phyloP scores from a whole-genome alignment of 2,113 vertebrate species.

The Pluvialis apricaria region DNA sequence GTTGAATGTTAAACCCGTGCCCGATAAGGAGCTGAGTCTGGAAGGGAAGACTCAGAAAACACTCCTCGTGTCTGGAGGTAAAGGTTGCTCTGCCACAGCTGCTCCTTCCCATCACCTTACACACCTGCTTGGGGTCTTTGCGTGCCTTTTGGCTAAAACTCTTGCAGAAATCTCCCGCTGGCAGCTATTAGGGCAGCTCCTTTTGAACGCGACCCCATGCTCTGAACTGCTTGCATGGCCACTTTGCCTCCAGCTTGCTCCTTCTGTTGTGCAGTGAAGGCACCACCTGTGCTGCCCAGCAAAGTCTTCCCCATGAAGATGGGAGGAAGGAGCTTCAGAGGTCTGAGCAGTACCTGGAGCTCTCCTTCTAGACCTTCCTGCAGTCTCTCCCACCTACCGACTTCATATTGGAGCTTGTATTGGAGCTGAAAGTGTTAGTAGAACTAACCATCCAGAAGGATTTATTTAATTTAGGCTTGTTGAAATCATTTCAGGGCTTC shows the following conservation, averaged over 20 bases:
- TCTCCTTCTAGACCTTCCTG: background rate
- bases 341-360: background rate
- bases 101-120: background rate
- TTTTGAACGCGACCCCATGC: fast-evolving
- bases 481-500: background rate
- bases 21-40: background rate
- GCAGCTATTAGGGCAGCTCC: background rate
- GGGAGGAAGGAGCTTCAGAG: background rate
- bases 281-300: fast-evolving
- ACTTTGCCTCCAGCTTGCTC: background rate
- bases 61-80: background rate
- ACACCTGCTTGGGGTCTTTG: fast-evolving
- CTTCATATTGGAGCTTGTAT: background rate
- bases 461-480: background rate
- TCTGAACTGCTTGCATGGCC: background rate
- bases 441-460: background rate
- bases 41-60: background rate
- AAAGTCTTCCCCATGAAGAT: background rate
- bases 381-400: background rate
- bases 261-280: background rate
- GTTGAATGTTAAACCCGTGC: fast-evolving
- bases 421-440: background rate
- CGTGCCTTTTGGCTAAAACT: background rate
- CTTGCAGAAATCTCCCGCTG: background rate
- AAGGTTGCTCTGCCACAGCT: background rate